Base-by-base conservation (phyloP, 2,113 vertebrate species). In the Pygoscelis antarcticus region DNA sequence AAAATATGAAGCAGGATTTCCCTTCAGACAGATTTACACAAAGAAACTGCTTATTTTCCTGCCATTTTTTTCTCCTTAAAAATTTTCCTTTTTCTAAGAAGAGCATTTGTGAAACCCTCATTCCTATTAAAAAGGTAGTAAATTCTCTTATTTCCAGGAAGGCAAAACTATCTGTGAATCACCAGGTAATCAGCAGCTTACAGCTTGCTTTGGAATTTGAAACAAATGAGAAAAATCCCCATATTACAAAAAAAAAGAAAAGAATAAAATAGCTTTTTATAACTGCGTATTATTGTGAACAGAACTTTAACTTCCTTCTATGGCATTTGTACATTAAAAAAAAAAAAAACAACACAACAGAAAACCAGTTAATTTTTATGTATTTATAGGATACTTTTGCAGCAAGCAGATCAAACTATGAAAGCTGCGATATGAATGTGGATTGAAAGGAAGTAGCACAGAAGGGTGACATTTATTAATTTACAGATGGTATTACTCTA, bases 401-500 rank as follows among this genome's bases (percentile, higher is more conserved):
- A 95, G 66, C 79, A 78, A 96, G 38, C 75, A 95, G 57, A 96
- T 90, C 87, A 96, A 85, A 87, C 89, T 92, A 90, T 70, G 78
- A 96, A 97, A 96, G 71, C 51, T 11, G 0, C 83, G 71, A 70
- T 87, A 91, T 29, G 84, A 89, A 52, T 62, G 92, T 88, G 83
- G 77, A 96, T 44, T 97, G 90, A 96, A 94, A 90, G 58, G 80
- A 97, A 97, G 70, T 95, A 96, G 87, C 91, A 96, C 93, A 98
- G 94, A 96, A 96, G 97, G 95, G 66, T 95, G 94, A 84, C 72
- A 96, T 95, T 98, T 97, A 97, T 97, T 98, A 97, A 97, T 97
- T 98, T 98, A 96, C 95, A 97, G 97, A 98, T 98, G 97, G 96
- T 87, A 94, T 97, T 97, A 95, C 91, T 90, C 77, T 96, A 95